phyloP scores from a whole-genome alignment of 2,888 invertebrate genomes.

The Drosophila greeni region DNA sequence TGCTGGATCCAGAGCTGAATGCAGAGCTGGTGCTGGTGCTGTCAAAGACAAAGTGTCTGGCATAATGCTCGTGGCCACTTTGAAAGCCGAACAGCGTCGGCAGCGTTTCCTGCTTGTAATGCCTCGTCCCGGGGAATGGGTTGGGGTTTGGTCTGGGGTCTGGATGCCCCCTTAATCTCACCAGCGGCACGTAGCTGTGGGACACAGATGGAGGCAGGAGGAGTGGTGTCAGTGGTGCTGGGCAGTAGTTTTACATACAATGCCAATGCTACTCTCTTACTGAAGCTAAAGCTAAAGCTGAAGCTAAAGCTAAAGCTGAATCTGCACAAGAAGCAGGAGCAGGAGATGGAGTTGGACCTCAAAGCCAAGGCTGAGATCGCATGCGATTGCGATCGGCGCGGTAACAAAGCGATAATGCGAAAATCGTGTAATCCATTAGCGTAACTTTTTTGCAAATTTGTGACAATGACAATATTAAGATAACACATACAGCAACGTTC shows the following conservation, averaged over 20 bases:
- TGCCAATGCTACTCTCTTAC: slow-evolving; percentile 50
- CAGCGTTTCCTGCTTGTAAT: slow-evolving; percentile 69
- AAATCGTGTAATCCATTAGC: slow-evolving; percentile 80
- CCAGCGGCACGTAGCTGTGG: slow-evolving; percentile 59
- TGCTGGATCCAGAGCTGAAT: slow-evolving; percentile 6
- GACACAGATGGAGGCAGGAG: not conserved
- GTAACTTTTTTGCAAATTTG: slow-evolving; percentile 79
- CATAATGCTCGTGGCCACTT: slow-evolving; percentile 68
- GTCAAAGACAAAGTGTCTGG: slow-evolving; percentile 72
- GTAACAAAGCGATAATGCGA: slow-evolving; percentile 79
- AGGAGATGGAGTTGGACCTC: too few relatives aligned
- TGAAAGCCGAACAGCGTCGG: slow-evolving; percentile 64
- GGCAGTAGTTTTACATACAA: slow-evolving; percentile 71
- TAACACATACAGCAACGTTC: slow-evolving; percentile 63
- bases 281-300: not conserved
- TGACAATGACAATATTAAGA: slow-evolving; percentile 80
- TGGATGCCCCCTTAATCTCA: slow-evolving; percentile 62
- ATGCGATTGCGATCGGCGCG: slow-evolving; percentile 71
- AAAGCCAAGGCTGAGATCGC: slow-evolving; percentile 65
- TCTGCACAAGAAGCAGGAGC: too few relatives aligned
- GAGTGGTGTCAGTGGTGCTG: slow-evolving; percentile 40
- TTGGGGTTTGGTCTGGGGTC: not conserved
- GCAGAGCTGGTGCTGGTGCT: slow-evolving; percentile 37
- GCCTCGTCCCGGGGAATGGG: not conserved
- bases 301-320: not conserved